Percentiles rank a stretch among this genome's conserved stretches.
Evolutionary conservation across 2,888 invertebrate genomes (phyloP).

Genomic region (Alitta virens): DNA sequence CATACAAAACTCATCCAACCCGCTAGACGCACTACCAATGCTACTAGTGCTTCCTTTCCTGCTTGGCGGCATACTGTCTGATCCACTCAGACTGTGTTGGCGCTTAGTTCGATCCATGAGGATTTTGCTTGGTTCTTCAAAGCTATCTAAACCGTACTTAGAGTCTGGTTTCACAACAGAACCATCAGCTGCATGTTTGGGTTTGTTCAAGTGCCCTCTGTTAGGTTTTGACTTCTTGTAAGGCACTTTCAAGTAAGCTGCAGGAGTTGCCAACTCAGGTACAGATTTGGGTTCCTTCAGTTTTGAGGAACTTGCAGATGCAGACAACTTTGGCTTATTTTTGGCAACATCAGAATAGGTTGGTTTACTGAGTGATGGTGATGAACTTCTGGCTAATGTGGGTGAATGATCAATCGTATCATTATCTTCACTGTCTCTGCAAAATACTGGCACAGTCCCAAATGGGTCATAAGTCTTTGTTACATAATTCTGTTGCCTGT

Average conservation of each 20-base stretch:
- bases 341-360: conserved; percentile 49
- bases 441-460: conserved; percentile 32
- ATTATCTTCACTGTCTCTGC: conserved; percentile 3
- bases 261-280: not conserved
- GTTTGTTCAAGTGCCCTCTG: not conserved
- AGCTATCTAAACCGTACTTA: conserved; percentile 49
- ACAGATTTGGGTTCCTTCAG: not conserved
- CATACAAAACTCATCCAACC: conserved; percentile 39
- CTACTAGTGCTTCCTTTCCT: conserved; percentile 42
- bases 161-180: conserved; percentile 35
- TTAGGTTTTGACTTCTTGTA: not conserved
- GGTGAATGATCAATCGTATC: not conserved
- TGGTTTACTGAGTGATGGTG: conserved; percentile 28
- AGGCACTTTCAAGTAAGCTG: not conserved
- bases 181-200: not conserved
- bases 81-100: conserved; percentile 26
- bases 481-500: not conserved
- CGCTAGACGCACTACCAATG: conserved; percentile 39
- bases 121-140: conserved; percentile 31
- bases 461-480: conserved; percentile 34
- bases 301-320: not conserved
- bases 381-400: not conserved
- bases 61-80: conserved; percentile 27
- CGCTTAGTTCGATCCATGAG: conserved; percentile 22
- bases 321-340: conserved; percentile 11